phyloP scores from a whole-genome alignment of 2,797 vertebrate species.

The Rhynchotus rufescens region DNA sequence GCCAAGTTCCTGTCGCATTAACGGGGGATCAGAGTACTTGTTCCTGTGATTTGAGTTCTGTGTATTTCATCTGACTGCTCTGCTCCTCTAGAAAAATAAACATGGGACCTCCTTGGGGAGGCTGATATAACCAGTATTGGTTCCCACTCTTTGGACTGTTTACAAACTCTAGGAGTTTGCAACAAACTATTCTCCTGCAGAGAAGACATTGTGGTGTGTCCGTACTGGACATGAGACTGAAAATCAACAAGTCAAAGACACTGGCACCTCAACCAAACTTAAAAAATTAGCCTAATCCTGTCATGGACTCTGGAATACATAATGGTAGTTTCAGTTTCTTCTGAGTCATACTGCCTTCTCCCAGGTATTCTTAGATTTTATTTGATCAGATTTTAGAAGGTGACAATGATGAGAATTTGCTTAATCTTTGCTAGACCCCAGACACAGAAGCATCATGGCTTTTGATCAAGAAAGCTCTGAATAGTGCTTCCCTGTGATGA shows the following conservation, averaged over 20 bases:
- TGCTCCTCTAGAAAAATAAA: background rate
- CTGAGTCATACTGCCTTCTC: background rate
- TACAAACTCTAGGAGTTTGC: background rate
- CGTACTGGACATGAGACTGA: background rate
- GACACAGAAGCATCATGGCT: background rate
- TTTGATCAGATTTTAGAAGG: background rate
- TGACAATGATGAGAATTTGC: background rate
- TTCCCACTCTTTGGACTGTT: background rate
- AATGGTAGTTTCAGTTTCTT: background rate
- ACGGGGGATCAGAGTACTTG: background rate
- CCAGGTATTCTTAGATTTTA: background rate
- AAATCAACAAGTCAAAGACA: background rate
- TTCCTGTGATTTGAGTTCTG: background rate
- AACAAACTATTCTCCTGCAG: background rate
- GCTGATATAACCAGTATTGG: background rate
- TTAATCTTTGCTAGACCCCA: background rate
- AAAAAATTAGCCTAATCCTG: background rate
- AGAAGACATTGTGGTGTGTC: background rate
- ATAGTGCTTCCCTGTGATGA: background rate
- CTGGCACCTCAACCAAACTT: background rate
- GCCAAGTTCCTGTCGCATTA: background rate
- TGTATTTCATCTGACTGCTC: background rate
- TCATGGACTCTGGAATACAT: background rate
- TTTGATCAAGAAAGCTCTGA: background rate
- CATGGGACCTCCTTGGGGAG: background rate